Base-by-base conservation (phyloP, 1,140 invertebrate species). In the Euwallacea similis region DNA sequence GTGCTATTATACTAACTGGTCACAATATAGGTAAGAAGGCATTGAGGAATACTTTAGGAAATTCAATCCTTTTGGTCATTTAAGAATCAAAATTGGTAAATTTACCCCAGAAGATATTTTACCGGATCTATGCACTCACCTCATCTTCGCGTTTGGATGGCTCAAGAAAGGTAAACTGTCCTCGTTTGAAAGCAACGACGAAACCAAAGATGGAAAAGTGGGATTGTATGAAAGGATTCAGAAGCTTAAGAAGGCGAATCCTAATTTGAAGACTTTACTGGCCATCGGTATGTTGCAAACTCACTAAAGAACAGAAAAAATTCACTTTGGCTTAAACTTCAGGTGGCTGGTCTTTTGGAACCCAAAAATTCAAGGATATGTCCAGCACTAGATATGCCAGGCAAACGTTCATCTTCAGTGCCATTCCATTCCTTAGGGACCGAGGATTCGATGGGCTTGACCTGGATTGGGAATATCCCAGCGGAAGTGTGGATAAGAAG, bases 1-100 rank as follows among this genome's bases (percentile, higher is more conserved):
- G 1, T 98, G 96, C 80, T 98, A 98, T 81, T 98, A 97, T 83
- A 97, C 95, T 15, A 98, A 98, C 84, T 98, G 96, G 96, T 96
- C 96, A 0, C 96, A 98, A 79, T 98, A 98, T 80, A 75, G 69
- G 69, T 71, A 15, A 50, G 46, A 50, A 33, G 21, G 4, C 46
- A 1, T 11, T 2, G 13, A 6, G 13, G 9, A 50, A 6, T 50
- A 50, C 46, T 10, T 50, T 11, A 50, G 46, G 46, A 50, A 13
- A 33, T 33, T 33, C 21, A 33, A 33, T 33, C 1, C 21, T 33
- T 33, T 33, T 50, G 46, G 46, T 55, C 7, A 15, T 65, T 56
- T 55, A 13, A 86, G 96, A 63, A 90, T 91, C 0, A 97, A 97
- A 80, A 85, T 93, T 66, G 96, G 94, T 42, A 98, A 98, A 84